Conservation (phyloP, 2,113 vertebrate species). For the Acanthochromis polyacanthus region DNA sequence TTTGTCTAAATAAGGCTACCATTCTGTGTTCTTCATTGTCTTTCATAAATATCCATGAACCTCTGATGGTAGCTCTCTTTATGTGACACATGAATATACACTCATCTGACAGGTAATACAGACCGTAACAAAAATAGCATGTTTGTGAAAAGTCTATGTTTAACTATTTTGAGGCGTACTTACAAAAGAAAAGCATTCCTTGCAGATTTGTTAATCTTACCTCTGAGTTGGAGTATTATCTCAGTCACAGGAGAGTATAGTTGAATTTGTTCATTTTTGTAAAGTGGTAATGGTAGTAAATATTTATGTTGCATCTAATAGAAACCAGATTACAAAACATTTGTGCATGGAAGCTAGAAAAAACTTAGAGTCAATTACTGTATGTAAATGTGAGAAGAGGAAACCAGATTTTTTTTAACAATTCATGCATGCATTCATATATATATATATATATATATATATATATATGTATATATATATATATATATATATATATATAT, state of each 20-base stretch:
- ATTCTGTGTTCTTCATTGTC: conserved; percentile 66
- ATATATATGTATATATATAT: not conserved
- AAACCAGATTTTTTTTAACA: not conserved
- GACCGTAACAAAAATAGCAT: conserved; percentile 72
- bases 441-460: not conserved
- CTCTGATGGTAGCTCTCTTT: conserved; percentile 69
- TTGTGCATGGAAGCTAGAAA: not conserved
- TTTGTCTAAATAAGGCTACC: conserved; percentile 77
- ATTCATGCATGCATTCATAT: not conserved
- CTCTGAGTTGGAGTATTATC: not conserved
- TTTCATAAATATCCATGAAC: conserved; percentile 69
- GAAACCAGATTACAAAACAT: not conserved
- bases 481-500: not conserved
- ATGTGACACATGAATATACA: conserved; percentile 73
- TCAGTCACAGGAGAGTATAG: not conserved
- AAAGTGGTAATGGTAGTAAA: not conserved
- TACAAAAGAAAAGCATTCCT: conserved; percentile 51
- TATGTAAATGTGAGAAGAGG: not conserved
- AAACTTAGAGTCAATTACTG: not conserved
- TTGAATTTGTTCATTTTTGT: not conserved
- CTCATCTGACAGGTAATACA: conserved; percentile 75
- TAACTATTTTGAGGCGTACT: conserved; percentile 58
- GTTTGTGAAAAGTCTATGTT: conserved; percentile 56
- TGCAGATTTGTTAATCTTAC: conserved; percentile 44
- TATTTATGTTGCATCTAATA: conserved; percentile 1